A percentile compares a stretch with the other conserved stretches of the same genome.
These are phyloP conservation scores for Mormyrus proboscirostris DNA, from an alignment of 2,797 vertebrate genomes.

Conservation along the genomic window DNA sequence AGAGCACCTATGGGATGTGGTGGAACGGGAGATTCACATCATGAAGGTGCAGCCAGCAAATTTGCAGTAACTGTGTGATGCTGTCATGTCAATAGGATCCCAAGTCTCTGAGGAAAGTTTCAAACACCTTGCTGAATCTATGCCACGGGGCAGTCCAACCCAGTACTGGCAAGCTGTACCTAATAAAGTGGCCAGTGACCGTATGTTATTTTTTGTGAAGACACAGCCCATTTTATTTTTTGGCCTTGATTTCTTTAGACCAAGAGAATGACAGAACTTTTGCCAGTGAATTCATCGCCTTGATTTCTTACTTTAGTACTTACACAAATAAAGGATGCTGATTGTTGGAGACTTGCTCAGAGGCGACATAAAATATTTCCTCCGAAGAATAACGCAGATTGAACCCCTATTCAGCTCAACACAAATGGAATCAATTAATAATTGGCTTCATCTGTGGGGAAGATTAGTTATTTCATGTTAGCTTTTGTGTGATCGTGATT, in stretches of 20 bases:
- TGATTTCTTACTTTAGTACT: conserved; percentile 57
- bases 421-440: conserved; percentile 65
- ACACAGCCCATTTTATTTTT: background rate
- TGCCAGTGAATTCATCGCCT: conserved; percentile 54
- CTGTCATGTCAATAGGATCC: background rate
- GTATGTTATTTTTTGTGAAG: background rate
- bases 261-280: conserved; percentile 50
- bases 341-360: conserved; percentile 48
- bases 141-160: background rate
- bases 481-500: conserved; percentile 53
- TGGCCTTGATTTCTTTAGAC: conserved; percentile 37
- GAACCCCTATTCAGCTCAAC: conserved; percentile 50
- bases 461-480: conserved; percentile 59
- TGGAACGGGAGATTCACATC: background rate
- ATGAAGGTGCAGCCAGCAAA: background rate
- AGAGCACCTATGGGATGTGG: background rate
- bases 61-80: background rate
- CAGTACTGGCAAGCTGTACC: background rate
- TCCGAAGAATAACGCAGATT: conserved; percentile 55
- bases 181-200: background rate
- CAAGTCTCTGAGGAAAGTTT: background rate
- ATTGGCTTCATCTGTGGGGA: conserved; percentile 48
- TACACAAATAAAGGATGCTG: conserved; percentile 54
- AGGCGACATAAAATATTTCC: conserved; percentile 53
- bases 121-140: background rate